A percentile compares a stretch with the other conserved stretches of the same genome.
Conservation (phyloP, 1,140 invertebrate genomes). For the Drosophila grimshawi region DNA sequence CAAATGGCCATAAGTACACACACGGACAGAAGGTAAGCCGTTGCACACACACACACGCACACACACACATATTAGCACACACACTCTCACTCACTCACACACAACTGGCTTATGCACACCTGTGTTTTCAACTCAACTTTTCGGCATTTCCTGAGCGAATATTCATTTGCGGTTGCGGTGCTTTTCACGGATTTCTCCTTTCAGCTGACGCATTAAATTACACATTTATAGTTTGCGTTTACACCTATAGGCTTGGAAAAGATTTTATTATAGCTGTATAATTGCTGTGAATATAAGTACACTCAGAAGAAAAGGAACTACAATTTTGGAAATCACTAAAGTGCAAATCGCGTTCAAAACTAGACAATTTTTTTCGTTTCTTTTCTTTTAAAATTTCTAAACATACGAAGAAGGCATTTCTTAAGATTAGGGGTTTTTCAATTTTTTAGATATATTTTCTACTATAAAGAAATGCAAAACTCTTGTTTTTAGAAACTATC, state of each 20-base stretch:
- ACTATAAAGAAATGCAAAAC: too few relatives aligned
- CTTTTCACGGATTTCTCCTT: not conserved
- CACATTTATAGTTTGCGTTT: slow-evolving; percentile 18
- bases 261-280: not conserved
- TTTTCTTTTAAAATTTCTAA: too few relatives aligned
- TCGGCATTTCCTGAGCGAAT: slow-evolving; percentile 7
- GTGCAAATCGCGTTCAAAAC: too few relatives aligned
- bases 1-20: slow-evolving; percentile 78
- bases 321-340: too few relatives aligned
- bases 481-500: too few relatives aligned
- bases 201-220: slow-evolving; percentile 14
- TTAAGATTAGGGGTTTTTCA: too few relatives aligned
- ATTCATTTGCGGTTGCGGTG: slow-evolving; percentile 44
- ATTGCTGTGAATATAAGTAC: not conserved
- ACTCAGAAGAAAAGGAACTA: not conserved
- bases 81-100: not conserved
- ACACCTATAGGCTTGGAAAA: slow-evolving; percentile 17
- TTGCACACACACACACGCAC: slow-evolving; percentile 1
- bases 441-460: too few relatives aligned
- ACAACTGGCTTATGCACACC: slow-evolving; percentile 13
- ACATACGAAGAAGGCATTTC: too few relatives aligned
- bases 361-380: too few relatives aligned
- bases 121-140: slow-evolving; percentile 4
- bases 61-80: not conserved
- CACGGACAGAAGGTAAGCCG: slow-evolving; percentile 81